phyloP scores from a whole-genome alignment of 2,888 invertebrate species.

The Callosobruchus maculatus region DNA sequence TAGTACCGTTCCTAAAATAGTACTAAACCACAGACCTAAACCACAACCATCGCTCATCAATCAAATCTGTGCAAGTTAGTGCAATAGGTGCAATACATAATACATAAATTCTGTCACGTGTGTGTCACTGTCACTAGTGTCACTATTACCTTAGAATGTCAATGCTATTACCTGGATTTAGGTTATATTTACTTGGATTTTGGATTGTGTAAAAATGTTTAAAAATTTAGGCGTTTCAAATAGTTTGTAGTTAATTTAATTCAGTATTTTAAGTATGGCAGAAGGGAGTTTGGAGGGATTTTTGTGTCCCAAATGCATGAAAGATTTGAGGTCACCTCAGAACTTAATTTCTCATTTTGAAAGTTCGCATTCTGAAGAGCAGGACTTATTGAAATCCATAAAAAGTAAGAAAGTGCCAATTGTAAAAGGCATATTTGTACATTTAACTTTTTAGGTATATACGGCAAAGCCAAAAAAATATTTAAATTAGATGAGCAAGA shows the following conservation, averaged over 20 bases:
- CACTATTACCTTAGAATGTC: too few species aligned
- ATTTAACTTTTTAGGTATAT: conserved; percentile 52
- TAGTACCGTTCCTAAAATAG: too few species aligned
- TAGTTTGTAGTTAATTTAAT: too few species aligned
- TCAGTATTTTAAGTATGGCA: conserved; percentile 21
- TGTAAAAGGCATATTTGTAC: background rate
- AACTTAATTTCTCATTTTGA: conserved; percentile 87
- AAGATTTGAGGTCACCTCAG: conserved; percentile 80
- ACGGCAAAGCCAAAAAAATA: conserved; percentile 88
- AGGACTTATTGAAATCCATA: conserved; percentile 74
- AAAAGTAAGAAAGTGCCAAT: conserved; percentile 58
- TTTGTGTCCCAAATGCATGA: conserved; percentile 91
- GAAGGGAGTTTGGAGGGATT: conserved; percentile 69
- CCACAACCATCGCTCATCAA: too few species aligned
- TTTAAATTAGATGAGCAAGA: conserved; percentile 69
- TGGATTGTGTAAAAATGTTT: background rate
- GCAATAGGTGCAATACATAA: too few species aligned
- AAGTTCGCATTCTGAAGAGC: conserved; percentile 81
- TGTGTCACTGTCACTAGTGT: too few species aligned
- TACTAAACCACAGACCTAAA: too few species aligned
- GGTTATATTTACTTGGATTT: background rate
- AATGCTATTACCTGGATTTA: background rate
- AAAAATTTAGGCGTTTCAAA: too few species aligned
- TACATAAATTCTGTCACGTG: too few species aligned
- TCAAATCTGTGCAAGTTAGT: too few species aligned